Evolutionary conservation across 37 sponge, comb jelly and placozoan genomes (phyloP).

Genomic region (Aplysina aerophoba): DNA sequence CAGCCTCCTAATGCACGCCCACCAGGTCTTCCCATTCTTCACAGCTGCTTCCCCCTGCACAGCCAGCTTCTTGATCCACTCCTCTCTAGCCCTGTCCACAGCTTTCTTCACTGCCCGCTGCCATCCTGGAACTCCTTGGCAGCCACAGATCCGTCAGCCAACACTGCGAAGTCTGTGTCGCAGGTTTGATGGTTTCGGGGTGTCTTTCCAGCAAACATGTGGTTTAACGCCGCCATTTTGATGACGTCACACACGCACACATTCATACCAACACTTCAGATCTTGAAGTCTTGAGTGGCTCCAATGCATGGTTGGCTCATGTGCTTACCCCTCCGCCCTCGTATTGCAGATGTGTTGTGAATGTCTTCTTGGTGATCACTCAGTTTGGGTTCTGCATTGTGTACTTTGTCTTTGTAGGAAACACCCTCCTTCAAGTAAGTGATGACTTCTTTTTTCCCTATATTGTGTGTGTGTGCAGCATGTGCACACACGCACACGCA

Average conservation of each 20-base stretch:
- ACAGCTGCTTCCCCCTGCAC: slow-evolving; percentile 22
- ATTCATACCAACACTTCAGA: no score
- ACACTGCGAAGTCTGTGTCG: no score
- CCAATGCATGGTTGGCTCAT: neutral
- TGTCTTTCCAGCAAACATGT: no score
- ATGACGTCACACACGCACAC: no score
- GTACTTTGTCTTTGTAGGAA: slow-evolving; percentile 85
- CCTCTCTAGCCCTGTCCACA: slow-evolving; percentile 27
- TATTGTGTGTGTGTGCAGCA: no score
- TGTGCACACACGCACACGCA: no score
- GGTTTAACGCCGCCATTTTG: no score
- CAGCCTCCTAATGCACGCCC: slow-evolving; percentile 38
- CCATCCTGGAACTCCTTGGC: no score
- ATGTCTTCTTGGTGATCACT: slow-evolving; percentile 83
- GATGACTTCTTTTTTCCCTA: no score
- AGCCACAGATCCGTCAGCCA: no score
- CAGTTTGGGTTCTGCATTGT: slow-evolving; percentile 94
- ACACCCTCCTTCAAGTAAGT: slow-evolving; percentile 68
- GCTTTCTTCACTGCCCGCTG: slow-evolving; percentile 40
- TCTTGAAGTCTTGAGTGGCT: neutral
- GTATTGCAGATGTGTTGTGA: slow-evolving; percentile 62
- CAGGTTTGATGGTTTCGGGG: no score
- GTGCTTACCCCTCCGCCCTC: no score
- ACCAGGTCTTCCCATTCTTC: slow-evolving; percentile 31
- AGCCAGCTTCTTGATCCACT: slow-evolving; percentile 19